A percentile compares a stretch with the other conserved stretches of the same genome.
These are phyloP conservation scores for Drosophila prostipennis DNA, from an alignment of 2,888 invertebrate genomes.

Conservation along the genomic window DNA sequence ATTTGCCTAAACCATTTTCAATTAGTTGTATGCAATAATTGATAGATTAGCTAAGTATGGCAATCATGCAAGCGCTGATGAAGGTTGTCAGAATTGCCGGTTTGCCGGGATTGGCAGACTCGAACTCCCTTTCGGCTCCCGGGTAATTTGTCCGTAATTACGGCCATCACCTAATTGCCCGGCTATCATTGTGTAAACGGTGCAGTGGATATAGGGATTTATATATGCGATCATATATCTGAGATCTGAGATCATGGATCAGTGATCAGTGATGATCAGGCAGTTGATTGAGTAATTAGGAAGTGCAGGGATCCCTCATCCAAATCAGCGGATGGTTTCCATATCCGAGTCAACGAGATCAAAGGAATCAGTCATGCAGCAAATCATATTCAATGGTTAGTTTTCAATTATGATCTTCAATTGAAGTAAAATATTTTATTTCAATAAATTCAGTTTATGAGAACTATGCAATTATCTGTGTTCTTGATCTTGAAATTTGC, in stretches of 20 bases:
- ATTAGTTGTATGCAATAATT: constrained; percentile 66
- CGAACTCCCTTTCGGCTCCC: constrained; percentile 21
- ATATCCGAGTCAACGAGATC: not conserved
- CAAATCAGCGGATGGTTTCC: not conserved
- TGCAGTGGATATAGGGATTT: constrained; percentile 3
- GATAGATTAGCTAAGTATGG: constrained; percentile 54
- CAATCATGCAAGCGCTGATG: constrained; percentile 54
- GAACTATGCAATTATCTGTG: too few relatives aligned
- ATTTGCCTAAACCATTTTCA: constrained; percentile 64
- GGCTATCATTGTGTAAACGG: constrained; percentile 28
- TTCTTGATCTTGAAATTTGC: not conserved
- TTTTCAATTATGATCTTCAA: not conserved
- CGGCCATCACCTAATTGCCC: constrained; percentile 27
- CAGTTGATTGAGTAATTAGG: constrained; percentile 27
- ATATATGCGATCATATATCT: too few relatives aligned
- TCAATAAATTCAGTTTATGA: too few relatives aligned
- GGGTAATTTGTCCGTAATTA: constrained; percentile 34
- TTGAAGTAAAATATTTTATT: too few relatives aligned
- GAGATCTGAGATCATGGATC: not conserved
- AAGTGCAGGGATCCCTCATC: constrained; percentile 4
- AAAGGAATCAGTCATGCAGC: not conserved
- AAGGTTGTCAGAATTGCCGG: constrained; percentile 20
- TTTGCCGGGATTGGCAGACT: constrained; percentile 14
- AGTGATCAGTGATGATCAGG: constrained; percentile 4
- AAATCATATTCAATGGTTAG: not conserved